These are phyloP conservation scores for Platygyra sinensis DNA, from an alignment of 64 coral and sea anemone species.

Conservation along the genomic window DNA sequence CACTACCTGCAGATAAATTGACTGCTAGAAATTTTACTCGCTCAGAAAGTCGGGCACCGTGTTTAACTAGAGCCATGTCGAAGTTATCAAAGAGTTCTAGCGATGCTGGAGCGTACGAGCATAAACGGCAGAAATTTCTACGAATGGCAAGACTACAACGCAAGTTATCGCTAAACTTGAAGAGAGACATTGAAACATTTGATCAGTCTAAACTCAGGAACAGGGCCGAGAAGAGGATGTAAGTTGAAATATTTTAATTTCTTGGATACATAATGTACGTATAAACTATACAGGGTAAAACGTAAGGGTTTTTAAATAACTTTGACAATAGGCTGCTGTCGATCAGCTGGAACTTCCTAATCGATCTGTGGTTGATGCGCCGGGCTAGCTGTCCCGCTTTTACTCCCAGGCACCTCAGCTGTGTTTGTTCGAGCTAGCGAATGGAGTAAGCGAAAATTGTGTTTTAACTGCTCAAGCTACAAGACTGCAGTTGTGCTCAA, in stretches of 20 bases:
- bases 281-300: too few species aligned
- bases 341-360: too few species aligned
- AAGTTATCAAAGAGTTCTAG: constrained; percentile 79
- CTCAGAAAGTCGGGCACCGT: constrained; percentile 56
- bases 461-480: too few species aligned
- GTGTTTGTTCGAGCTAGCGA: too few species aligned
- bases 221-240: constrained; percentile 2
- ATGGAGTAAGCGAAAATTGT: too few species aligned
- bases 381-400: too few species aligned
- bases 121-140: constrained; percentile 79
- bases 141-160: constrained; percentile 80
- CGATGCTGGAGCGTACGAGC: constrained; percentile 77
- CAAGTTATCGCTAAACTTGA: constrained; percentile 85
- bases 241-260: neutral
- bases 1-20: constrained; percentile 78
- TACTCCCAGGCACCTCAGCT: too few species aligned
- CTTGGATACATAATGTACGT: too few species aligned
- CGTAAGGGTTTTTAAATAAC: too few species aligned
- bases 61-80: constrained; percentile 53
- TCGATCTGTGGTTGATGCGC: too few species aligned
- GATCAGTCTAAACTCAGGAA: constrained; percentile 42
- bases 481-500: too few species aligned
- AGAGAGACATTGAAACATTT: constrained; percentile 85
- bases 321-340: too few species aligned
- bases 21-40: constrained; percentile 76